These are phyloP conservation scores for Anadara kagoshimensis DNA, from an alignment of 1,140 invertebrate species.

Conservation along the genomic window DNA sequence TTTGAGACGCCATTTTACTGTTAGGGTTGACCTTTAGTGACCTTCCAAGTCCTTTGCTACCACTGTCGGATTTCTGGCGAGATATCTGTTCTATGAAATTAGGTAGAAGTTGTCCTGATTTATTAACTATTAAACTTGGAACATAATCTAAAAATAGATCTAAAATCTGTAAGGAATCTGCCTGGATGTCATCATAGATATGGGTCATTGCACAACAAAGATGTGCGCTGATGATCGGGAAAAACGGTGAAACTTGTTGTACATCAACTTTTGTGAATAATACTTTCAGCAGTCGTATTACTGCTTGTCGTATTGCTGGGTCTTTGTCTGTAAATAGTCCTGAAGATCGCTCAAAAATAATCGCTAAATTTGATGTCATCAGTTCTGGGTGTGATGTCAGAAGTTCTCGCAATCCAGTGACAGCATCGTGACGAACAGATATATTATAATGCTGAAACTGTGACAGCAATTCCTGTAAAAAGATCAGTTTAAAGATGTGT, in stretches of 20 bases:
- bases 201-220: constrained; percentile 91
- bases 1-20: constrained; percentile 56
- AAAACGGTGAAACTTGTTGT: constrained; percentile 80
- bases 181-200: constrained; percentile 84
- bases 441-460: constrained; percentile 87
- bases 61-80: constrained; percentile 43
- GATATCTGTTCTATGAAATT: constrained; percentile 87
- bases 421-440: constrained; percentile 81
- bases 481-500: neutral
- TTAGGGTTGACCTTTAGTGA: constrained; percentile 59
- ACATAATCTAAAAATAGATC: constrained; percentile 79
- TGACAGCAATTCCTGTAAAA: constrained; percentile 81
- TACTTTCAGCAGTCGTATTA: constrained; percentile 80
- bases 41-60: constrained; percentile 29
- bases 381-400: constrained; percentile 76
- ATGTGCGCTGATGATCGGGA: constrained; percentile 84
- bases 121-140: constrained; percentile 78
- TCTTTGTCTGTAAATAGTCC: constrained; percentile 84
- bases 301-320: constrained; percentile 80
- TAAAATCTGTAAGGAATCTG: constrained; percentile 86
- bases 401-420: constrained; percentile 83
- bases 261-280: constrained; percentile 77
- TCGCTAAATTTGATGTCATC: constrained; percentile 79
- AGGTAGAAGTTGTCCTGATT: constrained; percentile 81
- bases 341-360: constrained; percentile 81